Evolutionary conservation across 2,888 invertebrate species (phyloP).

Genomic region (Melinopterus prodromus): DNA sequence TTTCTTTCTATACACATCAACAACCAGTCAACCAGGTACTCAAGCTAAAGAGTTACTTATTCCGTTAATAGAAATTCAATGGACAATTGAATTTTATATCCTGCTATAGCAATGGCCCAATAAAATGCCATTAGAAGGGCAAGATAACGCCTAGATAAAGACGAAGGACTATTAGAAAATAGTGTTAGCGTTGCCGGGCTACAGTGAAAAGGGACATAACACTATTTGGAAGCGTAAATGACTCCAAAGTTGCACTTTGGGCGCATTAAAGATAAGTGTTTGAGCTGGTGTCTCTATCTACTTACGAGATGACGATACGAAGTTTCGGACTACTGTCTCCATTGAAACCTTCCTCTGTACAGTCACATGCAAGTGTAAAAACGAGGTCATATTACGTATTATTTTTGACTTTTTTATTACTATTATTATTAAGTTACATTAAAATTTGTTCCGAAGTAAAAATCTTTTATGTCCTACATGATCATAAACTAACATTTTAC

Average conservation of each 20-base stretch:
- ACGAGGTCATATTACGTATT: no score
- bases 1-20: no score
- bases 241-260: background rate
- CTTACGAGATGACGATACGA: background rate
- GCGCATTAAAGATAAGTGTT: background rate
- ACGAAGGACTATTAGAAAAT: background rate
- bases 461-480: no score
- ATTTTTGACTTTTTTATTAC: no score
- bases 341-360: background rate
- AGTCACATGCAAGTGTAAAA: no score
- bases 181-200: background rate
- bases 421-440: no score
- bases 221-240: conserved; percentile 4
- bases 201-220: background rate
- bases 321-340: background rate
- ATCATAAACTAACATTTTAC: no score
- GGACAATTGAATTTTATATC: background rate
- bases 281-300: background rate
- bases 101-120: background rate
- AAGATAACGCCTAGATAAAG: no score
- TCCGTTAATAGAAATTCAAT: background rate
- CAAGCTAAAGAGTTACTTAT: background rate
- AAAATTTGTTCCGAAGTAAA: no score
- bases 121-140: background rate
- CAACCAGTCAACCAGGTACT: no score